These are phyloP conservation scores for Falco novaeseelandiae DNA, from an alignment of 2,797 vertebrate species.

Conservation along the genomic window DNA sequence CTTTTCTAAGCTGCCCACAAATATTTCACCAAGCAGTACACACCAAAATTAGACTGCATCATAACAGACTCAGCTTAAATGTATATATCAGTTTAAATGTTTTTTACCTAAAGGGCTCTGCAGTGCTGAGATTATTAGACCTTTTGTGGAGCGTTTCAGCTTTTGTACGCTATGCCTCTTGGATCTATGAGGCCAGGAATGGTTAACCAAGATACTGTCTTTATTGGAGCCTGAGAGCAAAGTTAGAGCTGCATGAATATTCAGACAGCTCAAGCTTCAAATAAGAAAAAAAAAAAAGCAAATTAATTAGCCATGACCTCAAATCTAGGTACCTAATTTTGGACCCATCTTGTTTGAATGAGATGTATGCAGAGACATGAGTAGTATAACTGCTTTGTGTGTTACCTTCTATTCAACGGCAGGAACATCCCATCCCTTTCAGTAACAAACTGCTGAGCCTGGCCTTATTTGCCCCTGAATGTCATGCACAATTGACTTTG, in stretches of 20 bases:
- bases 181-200: not conserved
- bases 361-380: not conserved
- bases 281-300: not conserved
- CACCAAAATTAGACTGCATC: not conserved
- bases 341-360: not conserved
- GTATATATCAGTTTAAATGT: not conserved
- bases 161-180: not conserved
- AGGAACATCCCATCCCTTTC: not conserved
- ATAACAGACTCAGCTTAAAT: not conserved
- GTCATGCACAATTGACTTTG: not conserved
- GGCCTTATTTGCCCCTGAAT: not conserved
- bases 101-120: not conserved
- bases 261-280: not conserved
- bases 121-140: not conserved
- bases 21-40: not conserved
- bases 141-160: not conserved
- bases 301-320: not conserved
- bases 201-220: not conserved
- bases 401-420: not conserved
- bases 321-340: not conserved
- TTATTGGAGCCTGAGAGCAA: not conserved
- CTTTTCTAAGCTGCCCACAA: not conserved
- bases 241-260: not conserved
- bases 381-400: not conserved
- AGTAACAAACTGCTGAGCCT: not conserved